Evolutionary conservation across 2,113 vertebrate genomes (phyloP), one percentile per base, ranked within the genome.

Genomic region (Proterorhinus semilunaris): DNA sequence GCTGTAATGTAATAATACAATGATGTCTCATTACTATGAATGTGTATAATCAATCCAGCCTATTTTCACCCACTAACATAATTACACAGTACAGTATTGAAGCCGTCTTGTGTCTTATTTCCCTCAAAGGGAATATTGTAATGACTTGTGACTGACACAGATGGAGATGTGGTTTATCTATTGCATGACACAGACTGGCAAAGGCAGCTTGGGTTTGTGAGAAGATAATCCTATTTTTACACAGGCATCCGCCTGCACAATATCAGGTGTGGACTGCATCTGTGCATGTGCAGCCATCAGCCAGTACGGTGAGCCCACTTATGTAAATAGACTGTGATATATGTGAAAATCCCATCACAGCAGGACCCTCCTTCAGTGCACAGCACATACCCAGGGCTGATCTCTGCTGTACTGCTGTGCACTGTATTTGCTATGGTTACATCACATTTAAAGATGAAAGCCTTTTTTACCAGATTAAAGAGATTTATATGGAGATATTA

Each of bases 1-100:
- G 72, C 75, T 76, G 78, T 80, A 84, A 83, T 45, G 1, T 78
- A 87, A 87, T 81, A 81, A 84, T 82, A 78, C 72, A 71, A 72
- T 68, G 80, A 83, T 43, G 46, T 71, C 73, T 86, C 81, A 86
- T 89, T 86, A 85, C 76, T 83, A 74, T 77, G 89, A 88, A 91
- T 80, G 71, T 76, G 87, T 89, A 87, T 85, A 90, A 90, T 91
- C 90, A 91, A 89, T 88, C 73, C 52, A 52, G 72, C 76, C 78
- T 78, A 82, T 88, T 91, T 88, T 79, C 80, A 80, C 69, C 84
- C 73, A 76, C 84, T 81, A 85, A 85, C 69, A 86, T 91, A 89
- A 91, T 89, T 86, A 90, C 80, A 81, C 73, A 66, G 69, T 72
- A 64, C 62, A 69, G 57, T 78, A 76, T 74, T 66, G 69, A 70